Base-by-base conservation (phyloP, 2,797 vertebrate species). In the Muscicapa striata region DNA sequence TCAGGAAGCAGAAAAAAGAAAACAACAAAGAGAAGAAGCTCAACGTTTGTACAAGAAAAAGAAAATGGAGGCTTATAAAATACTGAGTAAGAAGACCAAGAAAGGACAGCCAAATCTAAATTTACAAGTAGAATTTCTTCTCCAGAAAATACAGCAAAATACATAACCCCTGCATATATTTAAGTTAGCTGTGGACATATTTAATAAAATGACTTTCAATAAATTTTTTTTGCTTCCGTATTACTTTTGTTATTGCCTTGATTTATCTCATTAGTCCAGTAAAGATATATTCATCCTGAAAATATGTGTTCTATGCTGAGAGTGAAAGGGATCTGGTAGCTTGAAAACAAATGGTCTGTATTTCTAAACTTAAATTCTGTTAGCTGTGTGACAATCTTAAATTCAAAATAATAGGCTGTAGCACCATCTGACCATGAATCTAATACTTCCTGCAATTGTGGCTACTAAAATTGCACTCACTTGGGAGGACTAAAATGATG, bases 41-140 rank as follows among this genome's bases (percentile, higher is more conserved):
- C 97, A 98, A 13, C 95, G 97, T 74, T 98, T 96, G 63, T 99
- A 99, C 97, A 99, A 98, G 70, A 97, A 99, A 92, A 99, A 98
- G 97, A 99, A 99, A 97, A 97, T 97, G 95, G 98, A 99, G 96
- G 97, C 97, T 0, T 99, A 98, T 97, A 98, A 98, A 98, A 96
- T 99, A 90, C 29, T 99, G 88, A 98, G 98, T 94, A 99, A 98
- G 96, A 99, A 98, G 97, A 99, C 99, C 6, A 99, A 98, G 97
- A 99, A 98, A 95, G 99, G 99, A 90, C 99, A 99, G 62, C 99
- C 99, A 72, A 99, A 99, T 95, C 97, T 99, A 29, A 99, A 99
- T 96, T 95, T 99, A 49, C 99, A 99, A 93, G 98, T 99, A 98
- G 99, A 99, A 27, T 98, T 98, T 96, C 98, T 99, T 92, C 99